A percentile compares a stretch with the other conserved stretches of the same genome.
phyloP scores from a whole-genome alignment of 2,888 invertebrate genomes.

The Leucophenga maculata region DNA sequence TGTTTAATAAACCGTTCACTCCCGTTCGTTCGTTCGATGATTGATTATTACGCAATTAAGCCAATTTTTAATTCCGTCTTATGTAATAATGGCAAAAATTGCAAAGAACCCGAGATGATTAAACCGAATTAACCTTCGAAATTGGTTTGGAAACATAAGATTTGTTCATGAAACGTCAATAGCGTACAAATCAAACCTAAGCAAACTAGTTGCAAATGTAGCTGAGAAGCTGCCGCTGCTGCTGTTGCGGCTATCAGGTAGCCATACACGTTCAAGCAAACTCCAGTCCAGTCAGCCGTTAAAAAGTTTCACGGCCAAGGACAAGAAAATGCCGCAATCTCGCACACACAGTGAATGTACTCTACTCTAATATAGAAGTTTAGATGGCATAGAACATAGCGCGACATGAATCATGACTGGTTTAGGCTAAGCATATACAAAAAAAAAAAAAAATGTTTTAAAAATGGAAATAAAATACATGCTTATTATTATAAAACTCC shows the following conservation, averaged over 20 bases:
- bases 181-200: conserved; percentile 54
- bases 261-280: background rate
- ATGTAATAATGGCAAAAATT: conserved; percentile 60
- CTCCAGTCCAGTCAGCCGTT: conserved; percentile 51
- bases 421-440: conserved; percentile 10
- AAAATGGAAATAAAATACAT: conserved; percentile 11
- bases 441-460: conserved; percentile 9
- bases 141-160: background rate
- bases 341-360: conserved; percentile 47
- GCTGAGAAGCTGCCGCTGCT: conserved; percentile 22
- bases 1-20: conserved; percentile 17
- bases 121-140: conserved; percentile 51
- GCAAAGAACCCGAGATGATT: conserved; percentile 45
- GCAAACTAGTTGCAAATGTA: conserved; percentile 41
- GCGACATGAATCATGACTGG: conserved; percentile 17
- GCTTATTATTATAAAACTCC: background rate
- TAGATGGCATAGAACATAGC: background rate
- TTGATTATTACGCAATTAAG: conserved; percentile 55
- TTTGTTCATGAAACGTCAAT: conserved; percentile 64
- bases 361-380: conserved; percentile 33
- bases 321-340: conserved; percentile 60
- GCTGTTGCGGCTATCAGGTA: background rate
- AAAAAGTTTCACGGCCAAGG: conserved; percentile 65
- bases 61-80: conserved; percentile 52
- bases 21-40: conserved; percentile 49